phyloP scores from a whole-genome alignment of 2,113 vertebrate species.

The Pluvianellus socialis region DNA sequence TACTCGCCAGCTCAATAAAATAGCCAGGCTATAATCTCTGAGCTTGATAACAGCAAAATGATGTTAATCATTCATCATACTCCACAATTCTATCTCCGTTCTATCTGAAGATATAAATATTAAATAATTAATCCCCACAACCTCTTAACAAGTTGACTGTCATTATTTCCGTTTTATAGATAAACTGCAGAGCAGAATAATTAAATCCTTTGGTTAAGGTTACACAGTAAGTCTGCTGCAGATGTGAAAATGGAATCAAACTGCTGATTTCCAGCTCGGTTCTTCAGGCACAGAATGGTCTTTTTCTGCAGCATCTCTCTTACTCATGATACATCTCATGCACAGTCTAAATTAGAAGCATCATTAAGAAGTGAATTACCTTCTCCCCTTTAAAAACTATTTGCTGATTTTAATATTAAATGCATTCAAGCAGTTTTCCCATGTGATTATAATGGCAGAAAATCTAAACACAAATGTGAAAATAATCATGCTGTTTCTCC shows the following conservation, averaged over 20 bases:
- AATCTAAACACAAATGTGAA: constrained; percentile 15
- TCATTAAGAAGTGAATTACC: constrained; percentile 21
- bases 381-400: constrained; percentile 7
- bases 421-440: background rate
- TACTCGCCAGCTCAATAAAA: background rate
- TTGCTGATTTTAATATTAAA: constrained; percentile 12
- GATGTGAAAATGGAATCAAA: background rate
- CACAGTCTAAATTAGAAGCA: constrained; percentile 4
- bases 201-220: background rate
- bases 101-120: background rate
- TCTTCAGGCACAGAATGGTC: background rate
- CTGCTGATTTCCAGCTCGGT: background rate
- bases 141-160: background rate
- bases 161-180: background rate
- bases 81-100: background rate
- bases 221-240: background rate
- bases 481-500: background rate
- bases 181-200: background rate
- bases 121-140: constrained; percentile 7
- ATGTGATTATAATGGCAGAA: background rate
- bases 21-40: background rate
- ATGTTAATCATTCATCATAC: background rate
- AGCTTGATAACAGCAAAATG: background rate
- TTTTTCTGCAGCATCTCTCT: background rate
- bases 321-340: background rate